phyloP scores from a whole-genome alignment of 2,888 invertebrate genomes.

The Amphipoea lucens region DNA sequence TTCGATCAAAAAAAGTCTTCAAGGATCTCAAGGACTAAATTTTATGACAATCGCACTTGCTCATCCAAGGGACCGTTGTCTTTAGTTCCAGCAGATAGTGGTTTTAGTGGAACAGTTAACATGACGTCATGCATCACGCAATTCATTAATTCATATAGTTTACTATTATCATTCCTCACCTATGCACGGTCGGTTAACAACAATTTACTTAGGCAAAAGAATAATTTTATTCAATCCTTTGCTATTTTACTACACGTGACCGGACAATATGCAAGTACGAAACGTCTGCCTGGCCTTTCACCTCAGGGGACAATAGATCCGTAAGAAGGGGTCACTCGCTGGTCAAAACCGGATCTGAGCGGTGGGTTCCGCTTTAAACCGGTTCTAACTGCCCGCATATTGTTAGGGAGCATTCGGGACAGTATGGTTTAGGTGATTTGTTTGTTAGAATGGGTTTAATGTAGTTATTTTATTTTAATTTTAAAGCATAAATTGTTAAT shows the following conservation, averaged over 20 bases:
- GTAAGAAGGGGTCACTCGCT: conserved; percentile 79
- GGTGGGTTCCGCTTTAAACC: conserved; percentile 75
- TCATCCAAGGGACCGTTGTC: neutral
- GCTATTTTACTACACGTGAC: conserved; percentile 18
- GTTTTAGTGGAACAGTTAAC: too few relatives aligned
- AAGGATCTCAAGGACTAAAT: neutral
- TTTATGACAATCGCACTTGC: neutral
- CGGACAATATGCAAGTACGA: conserved; percentile 57
- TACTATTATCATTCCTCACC: too few relatives aligned
- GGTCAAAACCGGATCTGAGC: conserved; percentile 83
- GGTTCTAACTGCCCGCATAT: conserved; percentile 70
- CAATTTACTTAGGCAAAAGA: neutral
- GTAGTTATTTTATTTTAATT: neutral
- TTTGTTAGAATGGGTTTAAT: conserved; percentile 23
- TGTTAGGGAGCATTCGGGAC: conserved; percentile 36
- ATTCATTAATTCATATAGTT: neutral
- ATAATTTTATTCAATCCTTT: neutral
- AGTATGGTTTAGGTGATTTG: conserved; percentile 38
- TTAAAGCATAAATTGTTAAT: too few relatives aligned
- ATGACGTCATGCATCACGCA: neutral
- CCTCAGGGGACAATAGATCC: conserved; percentile 75
- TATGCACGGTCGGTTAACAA: neutral
- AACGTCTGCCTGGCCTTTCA: conserved; percentile 84
- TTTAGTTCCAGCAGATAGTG: neutral
- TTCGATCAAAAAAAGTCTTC: neutral